Evolutionary conservation across 2,888 invertebrate species (phyloP), one percentile per base, ranked within the genome.

Genomic region (Cephalotes varians): DNA sequence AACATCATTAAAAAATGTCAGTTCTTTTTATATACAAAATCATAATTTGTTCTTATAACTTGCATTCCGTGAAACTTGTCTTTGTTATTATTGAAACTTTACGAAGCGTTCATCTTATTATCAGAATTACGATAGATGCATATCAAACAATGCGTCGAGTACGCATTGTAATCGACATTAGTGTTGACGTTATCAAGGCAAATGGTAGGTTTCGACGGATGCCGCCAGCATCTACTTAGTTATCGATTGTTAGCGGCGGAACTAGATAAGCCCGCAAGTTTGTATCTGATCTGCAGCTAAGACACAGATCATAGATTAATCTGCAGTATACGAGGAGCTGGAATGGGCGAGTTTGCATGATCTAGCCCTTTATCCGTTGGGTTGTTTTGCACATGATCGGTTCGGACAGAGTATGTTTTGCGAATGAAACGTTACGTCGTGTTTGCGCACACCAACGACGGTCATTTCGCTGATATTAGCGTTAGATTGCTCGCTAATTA

Each of bases 181-280:
- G 86, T 89, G 86, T 82, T 77, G 65, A 62, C 81, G 85, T 88
- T 86, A 88, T 88, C 83, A 62, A 72, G 64, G 77, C 81, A 83
- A 88, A 86, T 72, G 74, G 77, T 80, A 81, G 84, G 81, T 84
- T 84, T 80, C 85, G 74, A 84, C 82, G 84, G 84, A 86, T 86
- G 81, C 83, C 81, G 83, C 77, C 77, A 56, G 86, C 82, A 81
- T 69, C 81, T 83, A 82, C 84, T 88, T 84, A 82, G 82, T 85
- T 86, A 89, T 88, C 88, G 89, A 89, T 89, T 80, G 90, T 72
- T 85, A 88, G 65, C 71, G 77, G 69, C 86, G 40, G 69, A 65
- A 58, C 62, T 72, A 81, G 88, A 79, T 85, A 73, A 80, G 77
- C 54, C 44, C 6, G 58, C 58, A 74, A 81, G 56, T 81, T 80